phyloP scores from a whole-genome alignment of 1,140 invertebrate genomes.

The Philaenus spumarius region DNA sequence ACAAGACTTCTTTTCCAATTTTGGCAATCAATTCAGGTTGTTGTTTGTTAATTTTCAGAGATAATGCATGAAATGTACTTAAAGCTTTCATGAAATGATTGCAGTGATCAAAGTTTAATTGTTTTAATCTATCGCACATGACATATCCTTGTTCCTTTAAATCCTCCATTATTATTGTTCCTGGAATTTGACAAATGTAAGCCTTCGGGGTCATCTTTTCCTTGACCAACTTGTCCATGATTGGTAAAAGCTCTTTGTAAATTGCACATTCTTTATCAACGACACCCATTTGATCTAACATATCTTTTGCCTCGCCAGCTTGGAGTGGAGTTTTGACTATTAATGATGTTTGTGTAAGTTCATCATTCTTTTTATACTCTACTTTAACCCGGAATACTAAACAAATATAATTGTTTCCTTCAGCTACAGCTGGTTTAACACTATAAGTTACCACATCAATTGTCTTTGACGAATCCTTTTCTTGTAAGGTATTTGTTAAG shows the following conservation, averaged over 20 bases:
- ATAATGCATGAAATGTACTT: conserved; percentile 49
- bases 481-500: neutral
- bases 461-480: neutral
- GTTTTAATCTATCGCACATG: conserved; percentile 6
- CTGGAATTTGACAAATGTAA: conserved; percentile 37
- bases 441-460: neutral
- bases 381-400: conserved; percentile 43
- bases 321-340: conserved; percentile 42
- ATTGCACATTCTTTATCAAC: conserved; percentile 38
- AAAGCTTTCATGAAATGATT: conserved; percentile 42
- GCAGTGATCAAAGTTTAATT: conserved; percentile 27
- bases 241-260: conserved; percentile 37
- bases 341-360: conserved; percentile 31
- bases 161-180: conserved; percentile 16
- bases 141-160: conserved; percentile 9
- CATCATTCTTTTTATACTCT: conserved; percentile 22
- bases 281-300: conserved; percentile 40
- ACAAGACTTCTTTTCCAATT: neutral
- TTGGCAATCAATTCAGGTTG: conserved; percentile 35
- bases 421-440: neutral
- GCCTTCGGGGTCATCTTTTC: conserved; percentile 26
- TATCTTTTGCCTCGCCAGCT: conserved; percentile 33
- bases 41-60: conserved; percentile 46
- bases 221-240: conserved; percentile 36
- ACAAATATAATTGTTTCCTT: conserved; percentile 55